Evolutionary conservation across 2,113 vertebrate species (phyloP).

Genomic region (Cyrtonyx montezumae): DNA sequence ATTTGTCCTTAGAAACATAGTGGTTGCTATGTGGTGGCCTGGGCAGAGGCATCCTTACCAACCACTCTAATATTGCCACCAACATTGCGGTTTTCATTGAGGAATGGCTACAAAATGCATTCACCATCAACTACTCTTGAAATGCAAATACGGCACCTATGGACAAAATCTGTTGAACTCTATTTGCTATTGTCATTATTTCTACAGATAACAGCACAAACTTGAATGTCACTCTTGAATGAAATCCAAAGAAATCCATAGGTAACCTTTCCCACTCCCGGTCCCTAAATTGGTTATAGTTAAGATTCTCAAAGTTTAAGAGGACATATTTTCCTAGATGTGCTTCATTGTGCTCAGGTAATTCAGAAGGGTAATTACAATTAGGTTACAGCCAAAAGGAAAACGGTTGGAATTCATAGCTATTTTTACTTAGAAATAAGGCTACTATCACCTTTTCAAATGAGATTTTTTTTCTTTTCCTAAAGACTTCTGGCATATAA

Average conservation of each 20-base stretch:
- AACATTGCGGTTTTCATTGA: slow-evolving; percentile 63
- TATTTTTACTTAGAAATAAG: slow-evolving; percentile 4
- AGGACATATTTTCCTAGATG: background rate
- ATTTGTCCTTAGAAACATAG: slow-evolving; percentile 82
- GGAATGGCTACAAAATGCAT: slow-evolving; percentile 56
- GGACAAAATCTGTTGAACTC: slow-evolving; percentile 64
- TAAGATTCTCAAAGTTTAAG: slow-evolving; percentile 31
- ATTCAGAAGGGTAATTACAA: slow-evolving; percentile 1
- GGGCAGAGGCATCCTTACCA: slow-evolving; percentile 73
- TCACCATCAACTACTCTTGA: slow-evolving; percentile 63
- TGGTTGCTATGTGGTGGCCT: slow-evolving; percentile 83
- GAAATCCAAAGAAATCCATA: slow-evolving; percentile 62
- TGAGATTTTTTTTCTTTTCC: fast-evolving
- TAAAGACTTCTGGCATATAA: background rate
- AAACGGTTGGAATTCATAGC: background rate
- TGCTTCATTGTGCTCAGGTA: background rate
- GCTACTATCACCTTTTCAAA: background rate
- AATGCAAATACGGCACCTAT: slow-evolving; percentile 75
- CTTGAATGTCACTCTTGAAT: slow-evolving; percentile 54
- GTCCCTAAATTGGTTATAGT: slow-evolving; percentile 9
- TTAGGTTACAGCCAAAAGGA: background rate
- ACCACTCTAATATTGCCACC: slow-evolving; percentile 63
- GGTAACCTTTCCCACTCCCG: slow-evolving; percentile 8
- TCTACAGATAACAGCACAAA: slow-evolving; percentile 61
- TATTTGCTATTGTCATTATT: slow-evolving; percentile 50